These are phyloP conservation scores for Brachionus rotundiformis DNA, from an alignment of 1,140 invertebrate species.

Conservation along the genomic window DNA sequence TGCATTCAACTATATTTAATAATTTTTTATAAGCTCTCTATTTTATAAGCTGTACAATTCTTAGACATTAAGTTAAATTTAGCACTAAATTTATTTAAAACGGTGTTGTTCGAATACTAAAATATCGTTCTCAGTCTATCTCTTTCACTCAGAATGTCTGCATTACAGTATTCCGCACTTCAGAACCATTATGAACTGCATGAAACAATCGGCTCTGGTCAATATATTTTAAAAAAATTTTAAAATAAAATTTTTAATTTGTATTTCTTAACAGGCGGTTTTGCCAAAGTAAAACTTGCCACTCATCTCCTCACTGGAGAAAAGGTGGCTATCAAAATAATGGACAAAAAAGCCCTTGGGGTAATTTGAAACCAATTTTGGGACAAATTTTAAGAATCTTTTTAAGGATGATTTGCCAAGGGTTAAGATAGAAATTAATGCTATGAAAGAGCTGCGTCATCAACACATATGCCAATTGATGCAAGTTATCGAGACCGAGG, in stretches of 20 bases:
- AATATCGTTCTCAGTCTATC: not conserved
- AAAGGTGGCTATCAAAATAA: constrained; percentile 83
- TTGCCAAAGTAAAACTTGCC: constrained; percentile 78
- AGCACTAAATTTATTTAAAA: constrained; percentile 11
- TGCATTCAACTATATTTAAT: not conserved
- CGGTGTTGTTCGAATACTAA: constrained; percentile 14
- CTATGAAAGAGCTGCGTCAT: constrained; percentile 77
- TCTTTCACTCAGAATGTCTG: not conserved
- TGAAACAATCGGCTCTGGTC: constrained; percentile 51
- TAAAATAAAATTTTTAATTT: not conserved
- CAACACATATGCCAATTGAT: constrained; percentile 80
- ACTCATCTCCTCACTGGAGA: constrained; percentile 76
- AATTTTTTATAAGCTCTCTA: not conserved
- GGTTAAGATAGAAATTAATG: constrained; percentile 77
- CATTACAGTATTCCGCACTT: constrained; percentile 29
- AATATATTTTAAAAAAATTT: not conserved
- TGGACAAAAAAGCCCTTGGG: constrained; percentile 75
- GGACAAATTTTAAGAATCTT: constrained; percentile 50
- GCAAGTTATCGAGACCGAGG: constrained; percentile 77
- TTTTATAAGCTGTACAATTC: not conserved
- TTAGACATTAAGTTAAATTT: constrained; percentile 6
- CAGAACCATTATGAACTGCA: constrained; percentile 50
- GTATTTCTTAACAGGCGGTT: constrained; percentile 67
- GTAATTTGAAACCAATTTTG: constrained; percentile 64
- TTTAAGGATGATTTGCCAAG: constrained; percentile 75